A percentile compares a stretch with the other conserved stretches of the same genome.
phyloP scores from a whole-genome alignment of 2,888 invertebrate species.

The Isoperla grammatica region DNA sequence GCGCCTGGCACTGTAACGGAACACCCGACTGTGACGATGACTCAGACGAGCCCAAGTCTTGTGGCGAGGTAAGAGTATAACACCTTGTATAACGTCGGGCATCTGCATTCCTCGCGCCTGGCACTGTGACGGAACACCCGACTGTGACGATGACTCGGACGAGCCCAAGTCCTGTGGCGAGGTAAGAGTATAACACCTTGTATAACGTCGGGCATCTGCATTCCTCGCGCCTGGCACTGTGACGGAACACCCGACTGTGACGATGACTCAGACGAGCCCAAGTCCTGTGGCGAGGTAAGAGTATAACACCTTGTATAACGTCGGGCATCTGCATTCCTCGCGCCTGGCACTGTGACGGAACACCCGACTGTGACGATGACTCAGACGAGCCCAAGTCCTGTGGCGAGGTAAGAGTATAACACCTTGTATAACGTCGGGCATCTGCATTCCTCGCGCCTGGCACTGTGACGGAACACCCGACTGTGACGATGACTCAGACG shows the following conservation, averaged over 20 bases:
- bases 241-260: slow-evolving; percentile 89
- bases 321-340: slow-evolving; percentile 88
- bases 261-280: slow-evolving; percentile 85
- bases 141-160: slow-evolving; percentile 89
- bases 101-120: slow-evolving; percentile 90
- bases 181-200: too few species aligned
- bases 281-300: slow-evolving; percentile 63
- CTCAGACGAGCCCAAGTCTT: slow-evolving; percentile 81
- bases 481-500: slow-evolving; percentile 90
- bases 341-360: slow-evolving; percentile 92
- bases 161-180: slow-evolving; percentile 75
- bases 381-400: slow-evolving; percentile 85
- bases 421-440: too few species aligned
- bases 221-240: slow-evolving; percentile 89
- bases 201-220: slow-evolving; percentile 85
- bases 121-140: slow-evolving; percentile 89
- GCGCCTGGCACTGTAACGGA: slow-evolving; percentile 91
- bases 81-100: too few species aligned
- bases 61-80: slow-evolving; percentile 52
- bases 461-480: slow-evolving; percentile 89
- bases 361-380: slow-evolving; percentile 83
- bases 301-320: too few species aligned
- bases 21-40: slow-evolving; percentile 86
- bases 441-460: slow-evolving; percentile 91
- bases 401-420: slow-evolving; percentile 54